Evolutionary conservation across 2,888 invertebrate genomes (phyloP), one percentile per base, ranked within the genome.

Genomic region (Mythimna ferrago): DNA sequence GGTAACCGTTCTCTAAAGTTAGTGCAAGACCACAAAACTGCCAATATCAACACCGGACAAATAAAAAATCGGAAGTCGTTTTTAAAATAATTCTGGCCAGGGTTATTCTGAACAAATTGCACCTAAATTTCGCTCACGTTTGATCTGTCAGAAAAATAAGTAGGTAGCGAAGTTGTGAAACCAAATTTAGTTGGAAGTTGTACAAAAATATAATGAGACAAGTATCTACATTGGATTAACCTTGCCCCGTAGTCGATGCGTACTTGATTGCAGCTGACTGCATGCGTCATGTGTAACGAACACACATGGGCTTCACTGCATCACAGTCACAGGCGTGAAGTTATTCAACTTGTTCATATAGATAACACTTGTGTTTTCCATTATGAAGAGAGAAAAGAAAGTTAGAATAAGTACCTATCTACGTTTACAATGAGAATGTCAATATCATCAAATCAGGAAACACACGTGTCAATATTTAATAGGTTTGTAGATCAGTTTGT

Each of bases 241-340:
- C 91, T 91, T 91, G 92, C 81, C 84, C 86, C 73, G 85, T 70
- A 74, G 84, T 72, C 71, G 73, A 76, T 80, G 78, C 75, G 88
- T 86, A 88, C 88, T 88, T 87, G 89, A 89, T 89, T 89, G 89
- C 89, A 90, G 87, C 86, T 87, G 88, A 84, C 81, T 80, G 79
- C 78, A 79, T 84, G 83, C 77, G 72, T 78, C 73, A 80, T 82
- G 61, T 77, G 79, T 82, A 70, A 73, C 66, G 71, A 68, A 76
- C 86, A 87, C 84, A 84, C 62, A 85, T 86, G 82, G 89, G 89
- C 88, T 90, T 89, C 88, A 84, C 86, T 85, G 77, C 78, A 76
- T 65, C 76, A 70, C 81, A 76, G 57, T 67, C 21, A 53, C 67
- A 51, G 21, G 41, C 66, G 26, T 68, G 53, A 60, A 82, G 66